phyloP scores from a whole-genome alignment of 2,113 vertebrate species.

The Phylloscopus trochiloides region DNA sequence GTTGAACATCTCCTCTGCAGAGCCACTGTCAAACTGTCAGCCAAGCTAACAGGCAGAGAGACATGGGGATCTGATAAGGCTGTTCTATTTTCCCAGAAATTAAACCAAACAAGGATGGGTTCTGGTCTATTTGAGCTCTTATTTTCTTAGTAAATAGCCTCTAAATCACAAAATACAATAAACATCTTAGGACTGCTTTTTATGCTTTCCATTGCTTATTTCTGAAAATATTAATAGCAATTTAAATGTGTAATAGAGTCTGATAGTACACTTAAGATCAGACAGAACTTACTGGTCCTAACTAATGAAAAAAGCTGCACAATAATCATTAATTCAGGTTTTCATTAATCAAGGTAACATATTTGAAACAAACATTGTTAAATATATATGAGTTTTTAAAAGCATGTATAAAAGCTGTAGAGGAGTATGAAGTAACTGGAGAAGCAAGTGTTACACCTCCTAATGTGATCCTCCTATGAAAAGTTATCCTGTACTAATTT shows the following conservation, averaged over 20 bases:
- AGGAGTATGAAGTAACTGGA: not conserved
- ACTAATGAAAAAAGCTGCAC: not conserved
- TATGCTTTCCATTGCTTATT: not conserved
- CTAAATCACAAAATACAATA: slow-evolving; percentile 42
- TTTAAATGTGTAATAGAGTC: not conserved
- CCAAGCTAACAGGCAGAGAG: slow-evolving; percentile 5
- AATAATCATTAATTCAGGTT: not conserved
- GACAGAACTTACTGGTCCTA: not conserved
- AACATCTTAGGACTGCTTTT: slow-evolving; percentile 4
- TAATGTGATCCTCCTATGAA: not conserved
- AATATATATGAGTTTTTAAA: not conserved
- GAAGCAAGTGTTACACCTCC: not conserved
- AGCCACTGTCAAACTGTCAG: slow-evolving; percentile 53
- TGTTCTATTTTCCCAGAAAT: slow-evolving; percentile 64
- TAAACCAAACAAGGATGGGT: slow-evolving; percentile 58
- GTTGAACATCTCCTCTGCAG: slow-evolving; percentile 19
- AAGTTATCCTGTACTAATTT: not conserved
- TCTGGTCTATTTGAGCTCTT: slow-evolving; percentile 26
- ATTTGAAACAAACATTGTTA: not conserved
- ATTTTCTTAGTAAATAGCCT: slow-evolving; percentile 63
- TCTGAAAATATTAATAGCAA: not conserved
- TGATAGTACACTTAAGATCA: not conserved
- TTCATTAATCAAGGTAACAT: not conserved
- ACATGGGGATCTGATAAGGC: slow-evolving; percentile 61
- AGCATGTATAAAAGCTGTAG: not conserved